Conservation (phyloP, 2,113 vertebrate genomes). For the Mesembrinibis cayennensis region DNA sequence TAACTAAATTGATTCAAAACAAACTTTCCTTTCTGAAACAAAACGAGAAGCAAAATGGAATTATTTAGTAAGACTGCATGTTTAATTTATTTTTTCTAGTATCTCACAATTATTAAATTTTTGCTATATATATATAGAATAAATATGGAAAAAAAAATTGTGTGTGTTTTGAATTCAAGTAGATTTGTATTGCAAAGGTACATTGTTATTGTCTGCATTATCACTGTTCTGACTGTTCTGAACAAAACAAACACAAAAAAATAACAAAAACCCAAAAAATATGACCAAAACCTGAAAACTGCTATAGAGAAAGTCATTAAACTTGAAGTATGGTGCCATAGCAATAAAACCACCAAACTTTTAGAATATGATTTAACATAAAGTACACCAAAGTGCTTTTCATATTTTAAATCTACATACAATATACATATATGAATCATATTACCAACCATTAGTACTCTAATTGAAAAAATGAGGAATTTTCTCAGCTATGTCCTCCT, state of each 20-base stretch:
- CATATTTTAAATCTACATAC: background rate
- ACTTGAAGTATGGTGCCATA: background rate
- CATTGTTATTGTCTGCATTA: background rate
- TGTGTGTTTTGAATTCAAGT: background rate
- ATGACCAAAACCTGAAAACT: background rate
- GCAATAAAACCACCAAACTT: background rate
- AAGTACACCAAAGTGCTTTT: background rate
- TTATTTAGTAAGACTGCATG: background rate
- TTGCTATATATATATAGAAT: background rate
- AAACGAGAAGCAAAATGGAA: background rate
- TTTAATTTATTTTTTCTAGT: background rate
- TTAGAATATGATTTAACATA: background rate
- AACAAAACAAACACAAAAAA: background rate
- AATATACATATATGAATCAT: background rate
- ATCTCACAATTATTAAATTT: background rate
- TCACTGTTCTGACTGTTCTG: background rate
- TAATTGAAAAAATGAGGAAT: background rate
- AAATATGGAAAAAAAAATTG: background rate
- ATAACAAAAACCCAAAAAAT: background rate
- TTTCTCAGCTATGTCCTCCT: background rate
- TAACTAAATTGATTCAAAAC: background rate
- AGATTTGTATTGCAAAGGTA: background rate
- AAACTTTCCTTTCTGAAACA: background rate
- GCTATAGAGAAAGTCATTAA: background rate
- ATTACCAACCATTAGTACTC: background rate